Evolutionary conservation across 2,888 invertebrate species (phyloP), one percentile per base, ranked within the genome.

Genomic region (Nomada ferruginata): DNA sequence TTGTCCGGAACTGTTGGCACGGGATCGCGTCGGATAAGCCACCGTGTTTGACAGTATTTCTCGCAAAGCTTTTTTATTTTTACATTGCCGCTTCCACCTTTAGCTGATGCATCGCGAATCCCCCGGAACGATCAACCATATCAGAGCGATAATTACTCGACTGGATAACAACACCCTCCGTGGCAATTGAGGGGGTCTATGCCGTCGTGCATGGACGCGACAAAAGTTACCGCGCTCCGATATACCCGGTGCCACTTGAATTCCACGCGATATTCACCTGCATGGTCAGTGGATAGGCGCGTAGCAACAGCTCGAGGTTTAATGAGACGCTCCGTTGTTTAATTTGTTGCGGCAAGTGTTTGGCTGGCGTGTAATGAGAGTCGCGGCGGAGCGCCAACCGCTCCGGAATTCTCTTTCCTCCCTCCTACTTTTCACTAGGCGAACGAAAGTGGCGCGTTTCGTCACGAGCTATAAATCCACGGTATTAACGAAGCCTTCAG

Each of bases 401-500:
- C 79, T 18, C 23, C 72, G 60, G 63, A 79, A 79, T 81, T 79
- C 76, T 73, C 63, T n/a, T 11, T n/a, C 50, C 52, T 50, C 18
- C 50, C 13, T 18, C 15, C 50, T 50, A 15, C 18, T 0, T 52
- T 66, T 66, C 65, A 18, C 68, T 53, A 11, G 69, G 66, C 68
- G 75, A 78, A 83, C 78, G 81, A 81, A 83, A 85, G 81, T 72
- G 74, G 77, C 59, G 53, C 73, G 70, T 76, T 76, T 76, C 79
- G 73, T 63, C 63, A 36, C 65, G 64, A 53, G 71, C 73, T 73
- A 86, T 86, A 83, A 83, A 85, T 86, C 68, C 66, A 76, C 84
- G 71, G 50, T 75, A 85, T 86, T 81, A 86, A 86, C 75, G 76
- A 85, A 64, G 61, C 52, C 66, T 50, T 63, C 59, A 53, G 20